Conservation (phyloP, 2,888 invertebrate species). For the Ichneumoninae sp. region DNA sequence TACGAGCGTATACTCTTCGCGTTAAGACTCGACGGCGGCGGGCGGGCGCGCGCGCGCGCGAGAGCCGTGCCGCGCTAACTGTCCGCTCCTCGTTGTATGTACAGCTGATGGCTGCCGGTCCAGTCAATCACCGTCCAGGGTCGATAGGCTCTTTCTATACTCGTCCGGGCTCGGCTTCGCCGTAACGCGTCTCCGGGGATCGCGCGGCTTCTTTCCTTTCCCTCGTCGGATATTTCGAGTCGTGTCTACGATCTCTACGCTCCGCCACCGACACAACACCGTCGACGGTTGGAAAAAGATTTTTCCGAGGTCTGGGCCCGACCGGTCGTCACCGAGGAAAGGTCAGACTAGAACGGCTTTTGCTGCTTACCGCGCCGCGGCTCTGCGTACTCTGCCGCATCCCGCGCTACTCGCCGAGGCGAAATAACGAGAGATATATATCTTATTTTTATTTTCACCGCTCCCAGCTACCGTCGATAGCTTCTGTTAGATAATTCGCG, state of each 20-base stretch:
- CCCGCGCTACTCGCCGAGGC: neutral
- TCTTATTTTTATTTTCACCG: slow-evolving; percentile 39
- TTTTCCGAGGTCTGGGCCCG: slow-evolving; percentile 52
- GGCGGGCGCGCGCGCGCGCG: slow-evolving; percentile 14
- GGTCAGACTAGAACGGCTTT: slow-evolving; percentile 66
- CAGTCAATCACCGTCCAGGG: slow-evolving; percentile 32
- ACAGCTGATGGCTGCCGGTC: slow-evolving; percentile 19
- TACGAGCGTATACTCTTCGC: slow-evolving; percentile 72
- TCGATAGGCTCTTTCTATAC: slow-evolving; percentile 16
- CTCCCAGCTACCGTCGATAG: slow-evolving; percentile 25
- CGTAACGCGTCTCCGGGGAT: slow-evolving; percentile 29
- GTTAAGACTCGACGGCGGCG: slow-evolving; percentile 60
- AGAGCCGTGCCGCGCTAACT: slow-evolving; percentile 22
- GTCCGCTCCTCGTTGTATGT: slow-evolving; percentile 1
- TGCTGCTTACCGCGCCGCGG: slow-evolving; percentile 52
- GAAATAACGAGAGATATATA: slow-evolving; percentile 24
- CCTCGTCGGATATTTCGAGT: slow-evolving; percentile 22
- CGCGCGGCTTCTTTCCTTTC: slow-evolving; percentile 8
- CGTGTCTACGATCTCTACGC: slow-evolving; percentile 1
- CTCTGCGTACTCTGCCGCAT: slow-evolving; percentile 29
- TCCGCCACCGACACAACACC: neutral
- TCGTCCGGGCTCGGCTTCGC: neutral
- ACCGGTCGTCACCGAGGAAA: slow-evolving; percentile 56
- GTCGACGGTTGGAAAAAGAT: slow-evolving; percentile 31
- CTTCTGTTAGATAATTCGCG: slow-evolving; percentile 59